Evolutionary conservation across 2,888 invertebrate genomes (phyloP).

Genomic region (Watsonalla cultraria): DNA sequence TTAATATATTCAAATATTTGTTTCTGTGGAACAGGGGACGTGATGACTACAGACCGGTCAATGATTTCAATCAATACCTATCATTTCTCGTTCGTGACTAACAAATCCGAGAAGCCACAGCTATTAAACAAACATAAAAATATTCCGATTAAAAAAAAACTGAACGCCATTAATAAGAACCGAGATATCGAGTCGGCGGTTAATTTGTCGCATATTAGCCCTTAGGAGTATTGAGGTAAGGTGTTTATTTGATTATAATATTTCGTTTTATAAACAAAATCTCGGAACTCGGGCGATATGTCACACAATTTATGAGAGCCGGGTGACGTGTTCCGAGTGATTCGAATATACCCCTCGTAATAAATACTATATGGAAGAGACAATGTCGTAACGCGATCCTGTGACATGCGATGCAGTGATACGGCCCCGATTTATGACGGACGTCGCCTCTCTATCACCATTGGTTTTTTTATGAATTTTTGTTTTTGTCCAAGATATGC

Average conservation of each 20-base stretch:
- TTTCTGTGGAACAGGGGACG: neutral
- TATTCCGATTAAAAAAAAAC: slow-evolving; percentile 58
- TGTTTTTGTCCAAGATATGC: slow-evolving; percentile 34
- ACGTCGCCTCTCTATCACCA: slow-evolving; percentile 37
- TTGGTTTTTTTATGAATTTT: slow-evolving; percentile 39
- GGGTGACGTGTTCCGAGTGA: slow-evolving; percentile 54
- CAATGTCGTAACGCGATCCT: slow-evolving; percentile 70
- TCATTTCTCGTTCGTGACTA: slow-evolving; percentile 40
- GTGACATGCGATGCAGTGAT: slow-evolving; percentile 60
- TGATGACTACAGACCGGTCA: slow-evolving; percentile 21
- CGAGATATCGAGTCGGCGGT: slow-evolving; percentile 47
- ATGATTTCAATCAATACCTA: slow-evolving; percentile 31
- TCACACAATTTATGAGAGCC: slow-evolving; percentile 69
- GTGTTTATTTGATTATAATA: slow-evolving; percentile 21
- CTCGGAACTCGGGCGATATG: slow-evolving; percentile 64
- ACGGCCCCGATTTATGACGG: slow-evolving; percentile 60
- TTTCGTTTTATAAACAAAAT: slow-evolving; percentile 47
- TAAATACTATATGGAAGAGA: slow-evolving; percentile 69
- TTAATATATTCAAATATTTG: neutral
- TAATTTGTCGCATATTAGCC: slow-evolving; percentile 27
- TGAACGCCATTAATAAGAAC: slow-evolving; percentile 63
- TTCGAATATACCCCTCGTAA: slow-evolving; percentile 57
- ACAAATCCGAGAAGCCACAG: slow-evolving; percentile 32
- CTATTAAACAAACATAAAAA: slow-evolving; percentile 42
- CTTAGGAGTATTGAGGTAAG: slow-evolving; percentile 33